A percentile compares a stretch with the other conserved stretches of the same genome.
Evolutionary conservation across 1,140 invertebrate species (phyloP).

Genomic region (Elysia chlorotica): DNA sequence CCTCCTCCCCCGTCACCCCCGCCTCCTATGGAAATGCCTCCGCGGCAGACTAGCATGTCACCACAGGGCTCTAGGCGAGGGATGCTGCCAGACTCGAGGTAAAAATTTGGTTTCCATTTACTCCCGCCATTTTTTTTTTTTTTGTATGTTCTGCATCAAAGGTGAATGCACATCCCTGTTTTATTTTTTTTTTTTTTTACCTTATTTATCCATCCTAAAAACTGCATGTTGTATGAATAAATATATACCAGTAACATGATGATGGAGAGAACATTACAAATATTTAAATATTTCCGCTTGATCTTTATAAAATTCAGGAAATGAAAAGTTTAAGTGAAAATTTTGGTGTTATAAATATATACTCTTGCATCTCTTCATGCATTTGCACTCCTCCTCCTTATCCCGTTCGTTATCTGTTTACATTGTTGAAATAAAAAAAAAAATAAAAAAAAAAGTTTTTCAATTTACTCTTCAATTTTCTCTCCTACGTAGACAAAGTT

Average conservation of each 20-base stretch:
- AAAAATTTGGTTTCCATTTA: no score
- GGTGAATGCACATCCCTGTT: background rate
- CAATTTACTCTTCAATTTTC: no score
- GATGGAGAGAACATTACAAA: no score
- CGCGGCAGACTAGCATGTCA: background rate
- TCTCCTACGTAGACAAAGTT: constrained; percentile 15
- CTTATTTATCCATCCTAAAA: background rate
- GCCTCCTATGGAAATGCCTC: constrained; percentile 40
- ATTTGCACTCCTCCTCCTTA: background rate
- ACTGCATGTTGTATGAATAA: background rate
- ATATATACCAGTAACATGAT: background rate
- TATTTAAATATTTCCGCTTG: no score
- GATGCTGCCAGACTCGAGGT: background rate
- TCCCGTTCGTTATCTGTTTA: background rate
- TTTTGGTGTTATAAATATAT: background rate
- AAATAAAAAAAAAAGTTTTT: background rate
- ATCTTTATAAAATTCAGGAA: no score
- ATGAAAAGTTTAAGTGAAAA: background rate
- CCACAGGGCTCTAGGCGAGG: background rate
- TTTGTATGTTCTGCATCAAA: background rate
- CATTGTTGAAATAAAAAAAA: background rate
- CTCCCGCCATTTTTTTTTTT: background rate
- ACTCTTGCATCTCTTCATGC: background rate
- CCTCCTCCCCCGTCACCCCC: constrained; percentile 89
- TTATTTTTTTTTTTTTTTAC: background rate